Percentiles rank a stretch among this genome's conserved stretches.
These are phyloP conservation scores for Bradypodion ventrale DNA, from an alignment of 2,797 vertebrate species.

Conservation along the genomic window DNA sequence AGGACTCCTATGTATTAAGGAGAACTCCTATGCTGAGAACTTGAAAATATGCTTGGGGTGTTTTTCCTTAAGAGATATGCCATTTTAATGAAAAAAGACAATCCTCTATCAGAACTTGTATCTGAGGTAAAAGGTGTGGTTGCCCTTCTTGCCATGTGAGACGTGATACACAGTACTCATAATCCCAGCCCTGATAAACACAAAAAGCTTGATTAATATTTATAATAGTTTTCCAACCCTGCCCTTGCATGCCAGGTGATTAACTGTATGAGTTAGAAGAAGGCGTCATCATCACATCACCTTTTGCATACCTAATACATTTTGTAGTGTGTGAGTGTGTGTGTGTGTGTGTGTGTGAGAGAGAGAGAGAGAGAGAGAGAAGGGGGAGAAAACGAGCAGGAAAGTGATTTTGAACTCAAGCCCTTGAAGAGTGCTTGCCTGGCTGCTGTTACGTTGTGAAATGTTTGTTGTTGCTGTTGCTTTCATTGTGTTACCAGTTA, in stretches of 20 bases:
- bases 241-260: slow-evolving; percentile 11
- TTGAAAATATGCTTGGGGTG: background rate
- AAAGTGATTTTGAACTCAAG: background rate
- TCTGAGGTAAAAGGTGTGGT: slow-evolving; percentile 22
- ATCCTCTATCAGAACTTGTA: background rate
- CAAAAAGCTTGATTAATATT: slow-evolving; percentile 22
- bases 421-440: slow-evolving; percentile 14
- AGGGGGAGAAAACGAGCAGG: background rate
- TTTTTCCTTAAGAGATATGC: background rate
- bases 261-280: background rate
- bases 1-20: background rate
- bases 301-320: background rate
- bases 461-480: too few species aligned
- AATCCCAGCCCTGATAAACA: slow-evolving; percentile 17
- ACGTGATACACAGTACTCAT: background rate
- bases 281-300: background rate
- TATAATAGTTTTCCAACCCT: background rate
- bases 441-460: slow-evolving; percentile 6
- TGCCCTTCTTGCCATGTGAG: background rate
- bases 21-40: background rate
- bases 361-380: too few species aligned
- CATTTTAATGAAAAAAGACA: slow-evolving; percentile 3
- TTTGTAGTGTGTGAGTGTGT: background rate
- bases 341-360: too few species aligned
- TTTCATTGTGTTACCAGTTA: slow-evolving; percentile 9